Evolutionary conservation across 2,888 invertebrate species (phyloP), one percentile per base, ranked within the genome.

Genomic region (Eristalis pertinax): DNA sequence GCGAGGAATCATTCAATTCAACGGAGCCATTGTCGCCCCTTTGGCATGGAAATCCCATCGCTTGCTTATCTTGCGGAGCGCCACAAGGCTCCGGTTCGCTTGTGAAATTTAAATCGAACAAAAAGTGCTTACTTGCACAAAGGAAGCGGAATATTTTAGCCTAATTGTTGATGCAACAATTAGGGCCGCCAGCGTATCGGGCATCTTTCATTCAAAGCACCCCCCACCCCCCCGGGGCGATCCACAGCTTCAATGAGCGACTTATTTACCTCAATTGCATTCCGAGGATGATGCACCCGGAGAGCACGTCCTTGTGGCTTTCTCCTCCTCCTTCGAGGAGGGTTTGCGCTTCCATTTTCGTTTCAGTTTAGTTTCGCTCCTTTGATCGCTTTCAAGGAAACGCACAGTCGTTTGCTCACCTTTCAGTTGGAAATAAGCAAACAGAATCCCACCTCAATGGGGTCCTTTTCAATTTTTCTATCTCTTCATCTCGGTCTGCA

Each of bases 141-240:
- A 50, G 50, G 19, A 19, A n/a, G 50, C 19, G 19, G 8, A 50
- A 50, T 50, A 50, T 19, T 19, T 50, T 50, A 50, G 50, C 50
- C 50, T 50, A 50, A 50, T 50, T 50, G 50, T 50, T 50, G 50
- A n/a, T 50, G 50, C 60, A 60, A 60, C 60, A 60, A 60, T 60
- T 60, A 60, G 60, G 60, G 24, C 60, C 15, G 24, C 5, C 24
- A 24, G 13, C 29, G 5, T 29, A 29, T 29, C 29, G 29, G 4
- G 29, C 29, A 26, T 22, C 60, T 11, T 11, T 26, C 15, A 60
- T 24, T 60, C 13, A 24, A 60, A 13, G 24, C 2, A 1, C 35
- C 1, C 11, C 11, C 11, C 35, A 1, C 60, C 10, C 24, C 58
- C 26, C 13, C 26, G 4, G 10, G 15, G 24, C 60, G 19, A 8